These are phyloP conservation scores for Asarcornis scutulata DNA, from an alignment of 2,113 vertebrate genomes.

Conservation along the genomic window DNA sequence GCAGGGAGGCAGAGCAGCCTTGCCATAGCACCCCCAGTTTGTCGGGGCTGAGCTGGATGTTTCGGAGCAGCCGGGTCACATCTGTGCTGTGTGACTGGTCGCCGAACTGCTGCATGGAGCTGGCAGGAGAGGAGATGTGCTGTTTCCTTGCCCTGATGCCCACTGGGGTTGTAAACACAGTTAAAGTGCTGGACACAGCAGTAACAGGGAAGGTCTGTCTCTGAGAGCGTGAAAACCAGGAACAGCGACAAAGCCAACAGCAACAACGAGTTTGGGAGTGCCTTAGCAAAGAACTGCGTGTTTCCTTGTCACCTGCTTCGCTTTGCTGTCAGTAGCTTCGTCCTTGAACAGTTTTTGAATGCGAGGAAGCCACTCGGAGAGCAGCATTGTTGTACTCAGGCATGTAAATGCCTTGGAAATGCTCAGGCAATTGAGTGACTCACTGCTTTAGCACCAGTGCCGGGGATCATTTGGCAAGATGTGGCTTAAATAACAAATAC, in stretches of 20 bases:
- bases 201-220: neutral
- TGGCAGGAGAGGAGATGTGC: constrained; percentile 6
- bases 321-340: constrained; percentile 27
- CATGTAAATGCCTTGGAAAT: neutral
- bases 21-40: neutral
- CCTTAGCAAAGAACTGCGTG: neutral
- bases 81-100: neutral
- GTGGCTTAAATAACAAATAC: neutral
- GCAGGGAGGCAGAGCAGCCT: neutral
- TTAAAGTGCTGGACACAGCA: neutral
- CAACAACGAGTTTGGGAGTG: neutral
- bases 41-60: neutral
- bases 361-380: constrained; percentile 46
- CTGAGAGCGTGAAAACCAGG: neutral
- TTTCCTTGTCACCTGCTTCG: neutral
- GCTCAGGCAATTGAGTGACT: neutral
- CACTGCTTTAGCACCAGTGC: neutral
- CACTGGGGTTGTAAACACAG: neutral
- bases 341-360: constrained; percentile 65
- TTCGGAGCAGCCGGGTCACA: neutral
- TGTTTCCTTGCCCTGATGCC: neutral
- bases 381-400: neutral
- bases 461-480: neutral
- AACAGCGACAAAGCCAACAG: neutral
- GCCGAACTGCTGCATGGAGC: neutral